Percentiles rank a stretch among this genome's conserved stretches.
Conservation (phyloP, 2,888 invertebrate species). For the Pseudococcus longispinus region DNA sequence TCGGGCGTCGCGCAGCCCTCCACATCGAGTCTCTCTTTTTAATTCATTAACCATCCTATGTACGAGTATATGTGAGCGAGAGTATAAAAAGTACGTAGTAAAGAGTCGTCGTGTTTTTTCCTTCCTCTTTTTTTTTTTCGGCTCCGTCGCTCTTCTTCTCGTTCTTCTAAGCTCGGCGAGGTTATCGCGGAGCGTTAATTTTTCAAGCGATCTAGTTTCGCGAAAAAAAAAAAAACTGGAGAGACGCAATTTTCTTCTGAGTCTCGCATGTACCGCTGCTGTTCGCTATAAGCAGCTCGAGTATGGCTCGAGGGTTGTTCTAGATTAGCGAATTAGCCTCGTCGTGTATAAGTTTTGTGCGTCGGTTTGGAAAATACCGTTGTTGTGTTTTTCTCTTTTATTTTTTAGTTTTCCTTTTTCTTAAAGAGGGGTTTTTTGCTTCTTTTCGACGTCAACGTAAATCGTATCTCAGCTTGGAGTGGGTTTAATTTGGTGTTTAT, state of each 20-base stretch:
- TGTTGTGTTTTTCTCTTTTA: background rate
- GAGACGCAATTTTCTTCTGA: conserved; percentile 16
- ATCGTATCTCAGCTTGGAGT: background rate
- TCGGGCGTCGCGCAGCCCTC: background rate
- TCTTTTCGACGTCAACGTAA: background rate
- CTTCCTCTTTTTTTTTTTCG: background rate
- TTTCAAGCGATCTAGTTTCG: conserved; percentile 29
- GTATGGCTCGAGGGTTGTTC: conserved; percentile 13
- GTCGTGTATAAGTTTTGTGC: conserved; percentile 16
- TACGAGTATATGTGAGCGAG: background rate
- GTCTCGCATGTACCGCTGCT: background rate
- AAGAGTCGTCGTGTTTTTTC: background rate
- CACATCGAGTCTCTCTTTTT: background rate
- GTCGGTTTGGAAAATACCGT: conserved; percentile 2
- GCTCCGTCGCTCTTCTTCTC: background rate
- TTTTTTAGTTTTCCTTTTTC: background rate
- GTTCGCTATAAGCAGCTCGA: background rate
- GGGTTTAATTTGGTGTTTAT: background rate
- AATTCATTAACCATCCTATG: conserved; percentile 8
- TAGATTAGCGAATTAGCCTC: conserved; percentile 17
- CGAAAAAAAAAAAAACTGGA: background rate
- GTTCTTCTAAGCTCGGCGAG: background rate
- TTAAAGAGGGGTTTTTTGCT: background rate
- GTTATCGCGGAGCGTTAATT: conserved; percentile 1
- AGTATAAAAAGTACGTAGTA: background rate